Evolutionary conservation across 2,888 invertebrate species (phyloP), one percentile per base, ranked within the genome.

Genomic region (Folsomia candida): DNA sequence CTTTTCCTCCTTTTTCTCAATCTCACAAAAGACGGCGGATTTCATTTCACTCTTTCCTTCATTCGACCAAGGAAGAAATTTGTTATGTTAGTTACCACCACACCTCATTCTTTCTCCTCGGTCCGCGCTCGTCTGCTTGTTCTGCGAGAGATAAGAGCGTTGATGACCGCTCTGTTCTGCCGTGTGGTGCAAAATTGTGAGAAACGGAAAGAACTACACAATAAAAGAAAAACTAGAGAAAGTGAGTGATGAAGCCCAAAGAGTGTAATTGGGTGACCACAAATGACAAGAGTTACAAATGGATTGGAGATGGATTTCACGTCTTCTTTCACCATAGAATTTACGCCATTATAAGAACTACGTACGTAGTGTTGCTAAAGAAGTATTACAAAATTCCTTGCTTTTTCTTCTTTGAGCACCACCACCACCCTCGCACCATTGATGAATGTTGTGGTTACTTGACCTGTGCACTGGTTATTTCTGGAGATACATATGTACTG

Each of bases 201-300:
- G 37, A 37, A 37, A 37, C 37, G 14, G 54, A 54, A 54, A 54
- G 20, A 4, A 54, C 20, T 6, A 20, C 22, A 54, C 54, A 54
- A 54, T 54, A 54, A 54, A 54, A 54, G 20, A 18, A 54, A 54
- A 59, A 9, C 59, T 3, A 51, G 63, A 51, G 51, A 64, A 62
- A 64, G 63, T 22, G 25, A 67, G 54, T 67, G 57, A 58, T 67
- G 57, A 60, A 54, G 62, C 62, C 20, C 14, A 51, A 66, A 60
- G 54, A 26, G n/a, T 60, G 29, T 70, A 70, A 70, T 70, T 66
- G 65, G 26, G 59, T 60, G 65, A 65, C 70, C 65, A 51, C n/a
- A 65, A 66, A 51, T 60, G 60, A 65, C 51, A 64, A 59, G 58
- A 58, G 58, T 27, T 58, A 65, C 69, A 69, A 64, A 69, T 65